Evolutionary conservation across 2,797 vertebrate genomes (phyloP).

Genomic region (Centropyge bicolor): DNA sequence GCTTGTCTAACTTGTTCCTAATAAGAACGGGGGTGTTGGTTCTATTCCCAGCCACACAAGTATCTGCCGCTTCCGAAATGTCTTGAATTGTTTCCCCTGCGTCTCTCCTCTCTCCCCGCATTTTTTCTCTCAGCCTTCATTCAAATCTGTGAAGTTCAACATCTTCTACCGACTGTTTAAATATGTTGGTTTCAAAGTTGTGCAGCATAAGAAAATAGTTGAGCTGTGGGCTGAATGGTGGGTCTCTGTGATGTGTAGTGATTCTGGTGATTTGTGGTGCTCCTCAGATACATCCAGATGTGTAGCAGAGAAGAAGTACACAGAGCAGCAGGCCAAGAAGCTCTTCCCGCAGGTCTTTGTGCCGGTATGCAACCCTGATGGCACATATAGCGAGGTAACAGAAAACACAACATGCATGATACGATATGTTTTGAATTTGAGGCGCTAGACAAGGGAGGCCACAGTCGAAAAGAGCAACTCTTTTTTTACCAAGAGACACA

Average conservation of each 20-base stretch:
- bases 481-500: not conserved
- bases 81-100: constrained; percentile 75
- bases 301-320: constrained; percentile 97
- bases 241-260: constrained; percentile 65
- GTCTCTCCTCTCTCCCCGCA: constrained; percentile 33
- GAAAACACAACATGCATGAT: constrained; percentile 3
- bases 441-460: not conserved
- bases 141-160: constrained; percentile 56
- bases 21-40: constrained; percentile 79
- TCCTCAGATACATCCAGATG: constrained; percentile 95
- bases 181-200: constrained; percentile 54
- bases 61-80: constrained; percentile 81
- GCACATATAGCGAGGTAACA: constrained; percentile 96
- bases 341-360: constrained; percentile 96
- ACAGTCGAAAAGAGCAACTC: constrained; percentile 4
- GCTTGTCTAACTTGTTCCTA: constrained; percentile 71
- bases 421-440: constrained; percentile 21
- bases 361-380: constrained; percentile 95
- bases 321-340: constrained; percentile 97
- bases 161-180: constrained; percentile 62
- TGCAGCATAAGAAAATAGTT: constrained; percentile 60
- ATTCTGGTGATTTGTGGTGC: constrained; percentile 75
- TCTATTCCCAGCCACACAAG: constrained; percentile 81
- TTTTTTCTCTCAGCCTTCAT: constrained; percentile 64
- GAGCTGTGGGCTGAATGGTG: constrained; percentile 55